Evolutionary conservation across 2,797 vertebrate species (phyloP), one percentile per base, ranked within the genome.

Genomic region (Apogon hyalosoma): DNA sequence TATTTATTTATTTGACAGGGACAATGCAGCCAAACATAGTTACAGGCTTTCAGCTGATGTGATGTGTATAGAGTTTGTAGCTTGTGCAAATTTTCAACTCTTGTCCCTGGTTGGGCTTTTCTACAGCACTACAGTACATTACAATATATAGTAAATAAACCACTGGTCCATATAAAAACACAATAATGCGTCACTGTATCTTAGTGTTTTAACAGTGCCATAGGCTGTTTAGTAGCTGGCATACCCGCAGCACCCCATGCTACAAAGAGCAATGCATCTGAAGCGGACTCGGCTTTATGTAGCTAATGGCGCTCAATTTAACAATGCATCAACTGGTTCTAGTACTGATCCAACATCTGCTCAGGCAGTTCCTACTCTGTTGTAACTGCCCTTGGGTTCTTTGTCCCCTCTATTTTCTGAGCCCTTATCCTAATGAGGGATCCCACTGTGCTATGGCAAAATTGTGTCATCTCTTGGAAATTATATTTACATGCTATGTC

Each of bases 241-340:
- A 1, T 12, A 55, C 47, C 66, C 53, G 50, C 18, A 40, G 48
- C 31, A 28, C 63, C 42, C 47, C 40, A 24, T 18, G 36, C 56
- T 62, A 40, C 57, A 54, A 2, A 43, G 42, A 64, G 52, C 71
- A 61, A n/a, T 42, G 5, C 16, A 45, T 55, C 28, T 61, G 47
- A 70, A 57, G 48, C 24, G 36, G 28, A 54, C 19, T 4, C 0
- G 31, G 57, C 28, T 72, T 77, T 56, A 16, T 70, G 9, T 46
- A 56, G 45, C 50, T 36, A 50, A 49, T 54, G 24, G 13, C 21
- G n/a, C 63, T 63, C 40, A 45, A 14, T 4, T 59, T 59, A 62
- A 10, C 2, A 36, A 36, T 36, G 33, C 7, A 36, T 36, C 9
- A 10, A 36, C 9, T 36, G 9, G 33, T 40, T 65, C 41, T 0